A percentile compares a stretch with the other conserved stretches of the same genome.
Evolutionary conservation across 2,797 vertebrate species (phyloP).

Genomic region (Gorsachius magnificus): DNA sequence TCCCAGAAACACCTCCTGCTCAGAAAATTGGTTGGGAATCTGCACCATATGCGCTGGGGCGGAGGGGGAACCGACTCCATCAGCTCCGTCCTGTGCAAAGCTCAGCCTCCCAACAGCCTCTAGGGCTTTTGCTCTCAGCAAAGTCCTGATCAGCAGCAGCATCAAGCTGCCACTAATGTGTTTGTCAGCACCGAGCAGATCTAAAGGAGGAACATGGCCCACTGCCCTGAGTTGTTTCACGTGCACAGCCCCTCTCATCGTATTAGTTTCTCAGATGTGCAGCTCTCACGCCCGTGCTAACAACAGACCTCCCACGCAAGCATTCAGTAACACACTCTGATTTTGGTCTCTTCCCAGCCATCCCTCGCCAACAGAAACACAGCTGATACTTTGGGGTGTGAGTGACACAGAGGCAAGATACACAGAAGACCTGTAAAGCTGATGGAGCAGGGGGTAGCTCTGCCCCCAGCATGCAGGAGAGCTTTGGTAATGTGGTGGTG

Average conservation of each 20-base stretch:
- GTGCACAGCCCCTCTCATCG: not conserved
- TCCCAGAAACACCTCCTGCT: not conserved
- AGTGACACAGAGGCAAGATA: not conserved
- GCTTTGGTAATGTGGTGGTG: not conserved
- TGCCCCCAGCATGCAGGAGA: not conserved
- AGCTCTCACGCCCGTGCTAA: not conserved
- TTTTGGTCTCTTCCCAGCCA: not conserved
- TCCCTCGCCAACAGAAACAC: not conserved
- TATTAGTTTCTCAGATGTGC: constrained; percentile 32
- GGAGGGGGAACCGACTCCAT: not conserved
- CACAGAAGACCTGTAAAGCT: not conserved
- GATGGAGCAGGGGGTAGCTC: not conserved
- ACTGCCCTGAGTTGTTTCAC: not conserved
- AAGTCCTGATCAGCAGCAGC: not conserved
- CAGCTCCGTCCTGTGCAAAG: not conserved
- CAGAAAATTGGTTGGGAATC: not conserved
- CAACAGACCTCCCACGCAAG: not conserved
- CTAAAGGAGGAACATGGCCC: not conserved
- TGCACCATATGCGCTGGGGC: not conserved
- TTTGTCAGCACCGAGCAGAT: constrained; percentile 37
- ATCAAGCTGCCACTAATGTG: constrained; percentile 1
- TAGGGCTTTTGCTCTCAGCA: not conserved
- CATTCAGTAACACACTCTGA: not conserved
- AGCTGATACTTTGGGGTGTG: not conserved
- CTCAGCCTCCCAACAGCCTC: not conserved